phyloP scores from a whole-genome alignment of 2,113 vertebrate species.

The Bos javanicus region DNA sequence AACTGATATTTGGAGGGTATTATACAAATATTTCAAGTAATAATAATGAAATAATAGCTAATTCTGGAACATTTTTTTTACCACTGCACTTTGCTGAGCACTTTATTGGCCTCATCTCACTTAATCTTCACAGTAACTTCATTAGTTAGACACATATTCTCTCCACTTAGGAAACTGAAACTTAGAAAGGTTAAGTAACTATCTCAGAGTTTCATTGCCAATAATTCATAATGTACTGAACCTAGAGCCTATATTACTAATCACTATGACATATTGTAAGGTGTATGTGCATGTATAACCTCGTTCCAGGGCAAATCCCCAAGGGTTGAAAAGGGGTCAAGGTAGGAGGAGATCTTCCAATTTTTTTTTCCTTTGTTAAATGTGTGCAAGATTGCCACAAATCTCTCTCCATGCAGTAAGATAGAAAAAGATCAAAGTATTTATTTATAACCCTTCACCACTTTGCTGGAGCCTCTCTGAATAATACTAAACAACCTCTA shows the following conservation, averaged over 20 bases:
- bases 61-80: not conserved
- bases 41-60: not conserved
- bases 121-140: not conserved
- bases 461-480: not conserved
- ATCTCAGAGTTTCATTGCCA: not conserved
- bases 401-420: not conserved
- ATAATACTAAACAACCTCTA: not conserved
- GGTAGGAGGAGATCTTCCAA: not conserved
- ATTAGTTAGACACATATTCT: not conserved
- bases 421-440: not conserved
- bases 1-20: not conserved
- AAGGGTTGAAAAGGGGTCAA: not conserved
- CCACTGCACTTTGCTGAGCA: not conserved
- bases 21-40: not conserved
- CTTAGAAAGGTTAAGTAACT: conserved; percentile 12
- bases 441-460: not conserved
- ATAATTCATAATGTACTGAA: not conserved
- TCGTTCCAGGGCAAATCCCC: not conserved
- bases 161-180: not conserved
- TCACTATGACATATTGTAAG: not conserved
- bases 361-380: not conserved
- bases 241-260: not conserved
- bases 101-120: not conserved
- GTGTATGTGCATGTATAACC: not conserved
- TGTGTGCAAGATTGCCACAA: not conserved